Base-by-base conservation (phyloP, 2,797 vertebrate genomes). In the Clarias fuscus region DNA sequence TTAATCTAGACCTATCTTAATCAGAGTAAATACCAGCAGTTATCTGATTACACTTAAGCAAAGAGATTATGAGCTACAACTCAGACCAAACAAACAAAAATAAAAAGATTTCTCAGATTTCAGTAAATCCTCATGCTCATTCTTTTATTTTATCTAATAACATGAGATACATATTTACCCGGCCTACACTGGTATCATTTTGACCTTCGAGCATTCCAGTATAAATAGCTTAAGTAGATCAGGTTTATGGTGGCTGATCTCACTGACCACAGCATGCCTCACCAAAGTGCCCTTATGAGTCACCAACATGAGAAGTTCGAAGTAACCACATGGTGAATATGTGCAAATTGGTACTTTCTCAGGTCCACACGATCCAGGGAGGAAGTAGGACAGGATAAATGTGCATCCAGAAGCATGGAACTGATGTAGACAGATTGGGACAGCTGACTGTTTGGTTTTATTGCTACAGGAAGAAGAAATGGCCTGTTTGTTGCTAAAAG, bases 241-340 rank as follows among this genome's bases (percentile, higher is more conserved):
- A 10, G 17, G 70, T 71, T 81, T 30, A 11, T 48, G 3, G n/a
- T 17, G 58, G 75, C 22, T 70, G 65, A 37, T 17, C 56, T 22
- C 58, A 22, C 48, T 71, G 75, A 70, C 76, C 84, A 56, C 84
- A 71, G 75, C 56, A 81, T 43, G 37, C 13, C 48, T 48, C 64
- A 78, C 40, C 73, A 77, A 24, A 22, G 62, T 77, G 73, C 48
- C 24, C 2, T 62, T 53, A 20, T 58, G 61, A 77, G 30, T 40
- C 75, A 70, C 75, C 48, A n/a, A 0, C 43, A 0, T 40, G 40
- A 33, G 48, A 48, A 3, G 4, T n/a, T 22, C 2, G 11, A 48
- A 10, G 3, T 14, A 40, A 43, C 30, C 30, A 27, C 79, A 43
- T 27, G 37, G 27, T 30, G 40, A 33, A 22, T 2, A 37, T 13